phyloP scores from a whole-genome alignment of 2,113 vertebrate genomes.

The Dunckerocampus dactyliophorus region DNA sequence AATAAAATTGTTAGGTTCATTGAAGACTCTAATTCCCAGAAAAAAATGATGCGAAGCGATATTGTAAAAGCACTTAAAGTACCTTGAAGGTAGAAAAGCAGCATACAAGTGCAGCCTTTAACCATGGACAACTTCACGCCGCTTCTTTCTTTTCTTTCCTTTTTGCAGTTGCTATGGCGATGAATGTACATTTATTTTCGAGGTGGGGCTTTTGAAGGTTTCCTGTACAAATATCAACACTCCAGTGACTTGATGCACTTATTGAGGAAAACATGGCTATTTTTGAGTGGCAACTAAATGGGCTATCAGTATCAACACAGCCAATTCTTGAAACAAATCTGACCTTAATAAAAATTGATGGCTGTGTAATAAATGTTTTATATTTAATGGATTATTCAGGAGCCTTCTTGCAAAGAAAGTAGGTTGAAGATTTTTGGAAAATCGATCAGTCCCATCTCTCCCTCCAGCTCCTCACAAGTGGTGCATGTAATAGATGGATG shows the following conservation, averaged over 20 bases:
- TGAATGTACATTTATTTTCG: too few relatives aligned
- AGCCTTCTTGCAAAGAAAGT: not conserved
- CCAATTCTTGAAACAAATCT: not conserved
- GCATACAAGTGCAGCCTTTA: not conserved
- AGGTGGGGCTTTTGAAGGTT: too few relatives aligned
- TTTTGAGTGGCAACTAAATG: not conserved
- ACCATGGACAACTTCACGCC: not conserved
- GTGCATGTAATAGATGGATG: slow-evolving; percentile 7
- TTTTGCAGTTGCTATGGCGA: too few relatives aligned
- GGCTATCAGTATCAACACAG: not conserved
- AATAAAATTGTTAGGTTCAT: not conserved
- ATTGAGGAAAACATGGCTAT: too few relatives aligned
- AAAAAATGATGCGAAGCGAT: not conserved
- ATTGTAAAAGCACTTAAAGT: not conserved
- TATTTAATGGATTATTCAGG: slow-evolving; percentile 2
- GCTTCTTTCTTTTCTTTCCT: not conserved
- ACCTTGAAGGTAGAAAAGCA: not conserved
- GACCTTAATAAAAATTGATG: not conserved
- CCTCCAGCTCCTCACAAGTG: slow-evolving; percentile 1
- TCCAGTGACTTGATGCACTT: too few relatives aligned
- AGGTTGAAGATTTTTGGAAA: slow-evolving; percentile 6
- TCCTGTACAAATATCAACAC: too few relatives aligned
- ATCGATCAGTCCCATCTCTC: slow-evolving; percentile 2
- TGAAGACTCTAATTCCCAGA: not conserved
- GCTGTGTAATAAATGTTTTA: not conserved